phyloP scores from a whole-genome alignment of 2,797 vertebrate genomes.

The Tinamus major region DNA sequence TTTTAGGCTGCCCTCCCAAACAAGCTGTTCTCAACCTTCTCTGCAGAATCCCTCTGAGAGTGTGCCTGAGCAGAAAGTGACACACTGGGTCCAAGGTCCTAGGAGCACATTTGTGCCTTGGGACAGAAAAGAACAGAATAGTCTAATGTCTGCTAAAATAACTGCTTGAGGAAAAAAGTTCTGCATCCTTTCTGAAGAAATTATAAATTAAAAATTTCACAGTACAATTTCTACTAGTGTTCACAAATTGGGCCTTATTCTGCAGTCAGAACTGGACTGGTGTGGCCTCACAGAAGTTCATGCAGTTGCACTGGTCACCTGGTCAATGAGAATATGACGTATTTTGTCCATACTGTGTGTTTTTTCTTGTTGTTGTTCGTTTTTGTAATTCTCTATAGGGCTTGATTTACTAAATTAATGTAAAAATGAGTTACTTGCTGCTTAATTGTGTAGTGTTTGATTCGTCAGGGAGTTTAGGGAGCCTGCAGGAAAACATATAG shows the following conservation, averaged over 20 bases:
- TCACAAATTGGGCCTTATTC: background rate
- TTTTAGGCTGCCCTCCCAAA: background rate
- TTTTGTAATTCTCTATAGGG: background rate
- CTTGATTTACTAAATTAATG: background rate
- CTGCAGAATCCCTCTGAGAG: background rate
- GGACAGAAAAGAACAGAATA: background rate
- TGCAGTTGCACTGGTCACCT: background rate
- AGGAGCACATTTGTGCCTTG: background rate
- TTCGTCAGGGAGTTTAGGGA: conserved; percentile 21
- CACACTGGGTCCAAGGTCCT: background rate
- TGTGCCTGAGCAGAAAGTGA: background rate
- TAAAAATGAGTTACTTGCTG: background rate
- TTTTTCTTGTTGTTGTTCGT: background rate
- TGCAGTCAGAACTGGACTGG: background rate
- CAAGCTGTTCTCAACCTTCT: background rate
- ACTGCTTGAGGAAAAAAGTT: background rate
- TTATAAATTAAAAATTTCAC: background rate
- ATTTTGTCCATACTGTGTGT: background rate
- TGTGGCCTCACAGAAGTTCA: background rate
- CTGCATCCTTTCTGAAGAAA: background rate
- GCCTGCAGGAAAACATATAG: background rate
- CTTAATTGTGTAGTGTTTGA: background rate
- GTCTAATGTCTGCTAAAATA: background rate
- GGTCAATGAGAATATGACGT: background rate
- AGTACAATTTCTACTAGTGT: background rate